These are phyloP conservation scores for Aphaenogaster rudis DNA, from an alignment of 1,140 invertebrate species.

Conservation along the genomic window DNA sequence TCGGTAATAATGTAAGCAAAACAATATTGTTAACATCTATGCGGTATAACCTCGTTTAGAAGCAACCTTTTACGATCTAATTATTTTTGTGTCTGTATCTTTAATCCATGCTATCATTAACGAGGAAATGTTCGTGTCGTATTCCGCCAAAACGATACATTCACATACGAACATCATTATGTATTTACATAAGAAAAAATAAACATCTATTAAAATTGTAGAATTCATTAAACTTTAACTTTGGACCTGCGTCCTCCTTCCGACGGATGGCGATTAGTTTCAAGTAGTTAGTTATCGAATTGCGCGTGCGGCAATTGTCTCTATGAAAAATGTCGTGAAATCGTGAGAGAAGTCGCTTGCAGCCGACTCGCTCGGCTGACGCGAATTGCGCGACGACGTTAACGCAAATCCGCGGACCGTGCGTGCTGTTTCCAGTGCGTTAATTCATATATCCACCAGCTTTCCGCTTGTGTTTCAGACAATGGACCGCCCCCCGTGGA, in stretches of 20 bases:
- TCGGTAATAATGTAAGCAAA: not conserved
- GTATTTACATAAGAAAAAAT: not conserved
- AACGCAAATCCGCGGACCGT: constrained; percentile 58
- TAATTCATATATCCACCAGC: constrained; percentile 67
- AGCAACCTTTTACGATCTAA: not conserved
- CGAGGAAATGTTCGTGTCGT: not conserved
- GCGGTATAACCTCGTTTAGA: not conserved
- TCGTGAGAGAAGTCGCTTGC: constrained; percentile 24
- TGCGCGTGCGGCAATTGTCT: not conserved
- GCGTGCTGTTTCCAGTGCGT: constrained; percentile 68
- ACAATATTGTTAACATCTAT: not conserved
- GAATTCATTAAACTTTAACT: not conserved
- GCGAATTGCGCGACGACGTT: constrained; percentile 51
- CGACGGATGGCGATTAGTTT: not conserved
- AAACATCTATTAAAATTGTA: not conserved
- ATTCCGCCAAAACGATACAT: not conserved
- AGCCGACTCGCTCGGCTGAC: constrained; percentile 40
- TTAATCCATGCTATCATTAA: not conserved
- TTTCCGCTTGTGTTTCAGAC: constrained; percentile 86
- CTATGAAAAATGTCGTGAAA: constrained; percentile 40
- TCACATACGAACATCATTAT: not conserved
- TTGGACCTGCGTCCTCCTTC: not conserved
- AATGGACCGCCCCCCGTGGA: constrained; percentile 88
- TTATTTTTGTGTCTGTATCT: not conserved
- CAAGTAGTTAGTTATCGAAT: constrained; percentile 23